These are phyloP conservation scores for Trididemnum clinides DNA, from an alignment of 23 tunicate species.

Conservation along the genomic window DNA sequence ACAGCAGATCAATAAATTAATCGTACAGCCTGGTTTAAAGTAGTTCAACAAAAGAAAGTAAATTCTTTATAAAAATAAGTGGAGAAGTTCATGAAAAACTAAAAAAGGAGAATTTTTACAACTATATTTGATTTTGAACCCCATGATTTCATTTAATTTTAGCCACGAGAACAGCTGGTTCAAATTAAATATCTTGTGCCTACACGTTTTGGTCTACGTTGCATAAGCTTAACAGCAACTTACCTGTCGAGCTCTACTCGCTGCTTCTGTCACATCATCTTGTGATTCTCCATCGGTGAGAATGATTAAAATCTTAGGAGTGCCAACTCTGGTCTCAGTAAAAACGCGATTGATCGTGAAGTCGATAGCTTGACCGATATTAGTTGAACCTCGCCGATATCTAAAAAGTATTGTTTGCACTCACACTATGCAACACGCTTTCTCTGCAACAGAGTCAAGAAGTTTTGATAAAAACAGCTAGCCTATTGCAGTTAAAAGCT, in stretches of 20 bases:
- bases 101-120: too few relatives aligned
- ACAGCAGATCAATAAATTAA: too few relatives aligned
- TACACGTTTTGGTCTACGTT: too few relatives aligned
- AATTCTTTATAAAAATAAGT: too few relatives aligned
- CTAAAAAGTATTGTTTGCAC: conserved; percentile 33
- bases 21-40: too few relatives aligned
- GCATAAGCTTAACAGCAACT: too few relatives aligned
- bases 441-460: background rate
- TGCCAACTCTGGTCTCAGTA: conserved; percentile 39
- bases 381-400: conserved; percentile 58
- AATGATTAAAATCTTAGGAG: conserved; percentile 54
- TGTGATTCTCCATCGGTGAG: conserved; percentile 71
- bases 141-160: too few relatives aligned
- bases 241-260: conserved; percentile 42
- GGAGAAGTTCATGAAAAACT: too few relatives aligned
- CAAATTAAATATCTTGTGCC: too few relatives aligned
- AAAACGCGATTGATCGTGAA: conserved; percentile 54
- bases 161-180: too few relatives aligned
- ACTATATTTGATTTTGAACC: too few relatives aligned
- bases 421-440: background rate
- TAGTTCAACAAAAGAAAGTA: too few relatives aligned
- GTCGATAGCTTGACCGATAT: conserved; percentile 71
- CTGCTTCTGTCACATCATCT: conserved; percentile 66
- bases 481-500: background rate
- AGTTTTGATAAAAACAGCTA: background rate